A percentile compares a stretch with the other conserved stretches of the same genome.
phyloP scores from a whole-genome alignment of 2,888 invertebrate genomes.

The Rhorus exstirpatorius region DNA sequence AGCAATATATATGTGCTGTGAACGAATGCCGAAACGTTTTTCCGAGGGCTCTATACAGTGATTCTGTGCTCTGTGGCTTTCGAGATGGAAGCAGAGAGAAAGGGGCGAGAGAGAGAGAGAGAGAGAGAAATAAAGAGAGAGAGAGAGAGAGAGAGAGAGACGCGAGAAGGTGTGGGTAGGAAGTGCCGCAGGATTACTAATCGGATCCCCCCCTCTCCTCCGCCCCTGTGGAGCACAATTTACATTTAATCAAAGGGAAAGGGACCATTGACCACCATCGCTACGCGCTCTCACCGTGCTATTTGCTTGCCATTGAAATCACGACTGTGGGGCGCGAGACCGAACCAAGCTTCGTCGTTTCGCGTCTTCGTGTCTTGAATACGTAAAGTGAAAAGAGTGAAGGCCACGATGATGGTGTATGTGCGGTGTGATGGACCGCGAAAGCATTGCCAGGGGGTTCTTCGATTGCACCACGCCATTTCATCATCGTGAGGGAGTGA shows the following conservation, averaged over 20 bases:
- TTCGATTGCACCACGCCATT: constrained; percentile 34
- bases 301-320: constrained; percentile 85
- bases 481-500: constrained; percentile 35
- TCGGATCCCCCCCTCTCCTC: constrained; percentile 79
- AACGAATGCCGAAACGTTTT: constrained; percentile 29
- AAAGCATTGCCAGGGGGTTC: constrained; percentile 4
- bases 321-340: constrained; percentile 65
- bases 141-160: background rate
- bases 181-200: constrained; percentile 82
- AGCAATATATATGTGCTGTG: background rate
- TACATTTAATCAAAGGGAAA: constrained; percentile 86
- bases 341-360: constrained; percentile 65
- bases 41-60: background rate
- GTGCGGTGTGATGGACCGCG: constrained; percentile 39
- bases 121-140: background rate
- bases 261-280: constrained; percentile 82
- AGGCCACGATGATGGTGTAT: constrained; percentile 28
- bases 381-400: constrained; percentile 78
- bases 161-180: constrained; percentile 73
- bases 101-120: background rate
- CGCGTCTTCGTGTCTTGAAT: constrained; percentile 79
- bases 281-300: constrained; percentile 76
- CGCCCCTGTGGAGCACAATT: constrained; percentile 79
- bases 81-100: background rate
- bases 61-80: constrained; percentile 4